phyloP scores from a whole-genome alignment of 2,888 invertebrate genomes.

The Epistrophe grossulariae region DNA sequence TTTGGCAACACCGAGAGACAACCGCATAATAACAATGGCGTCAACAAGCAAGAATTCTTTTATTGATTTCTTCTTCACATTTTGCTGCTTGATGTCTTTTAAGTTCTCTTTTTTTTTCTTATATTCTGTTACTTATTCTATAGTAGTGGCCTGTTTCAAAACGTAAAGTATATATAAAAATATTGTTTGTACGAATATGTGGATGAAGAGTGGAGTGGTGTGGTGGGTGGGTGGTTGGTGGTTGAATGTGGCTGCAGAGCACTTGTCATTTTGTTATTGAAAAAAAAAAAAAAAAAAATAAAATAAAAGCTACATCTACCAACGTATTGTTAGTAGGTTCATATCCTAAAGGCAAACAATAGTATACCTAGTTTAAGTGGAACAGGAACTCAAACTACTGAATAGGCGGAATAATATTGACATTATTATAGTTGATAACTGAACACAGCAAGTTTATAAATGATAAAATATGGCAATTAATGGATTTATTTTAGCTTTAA shows the following conservation, averaged over 20 bases:
- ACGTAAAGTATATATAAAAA: slow-evolving; percentile 55
- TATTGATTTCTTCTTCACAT: slow-evolving; percentile 64
- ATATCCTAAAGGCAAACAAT: slow-evolving; percentile 56
- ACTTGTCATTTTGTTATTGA: slow-evolving; percentile 52
- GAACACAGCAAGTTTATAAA: slow-evolving; percentile 37
- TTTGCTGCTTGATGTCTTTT: slow-evolving; percentile 47
- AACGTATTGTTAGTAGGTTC: not conserved
- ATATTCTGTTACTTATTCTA: slow-evolving; percentile 14
- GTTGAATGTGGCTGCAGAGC: not conserved
- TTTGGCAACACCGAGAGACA: slow-evolving; percentile 71
- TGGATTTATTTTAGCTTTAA: slow-evolving; percentile 25
- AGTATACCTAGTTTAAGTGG: slow-evolving; percentile 17
- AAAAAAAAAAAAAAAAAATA: slow-evolving; percentile 20
- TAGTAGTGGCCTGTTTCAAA: slow-evolving; percentile 38
- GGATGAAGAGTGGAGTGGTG: not conserved
- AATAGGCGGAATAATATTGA: slow-evolving; percentile 71
- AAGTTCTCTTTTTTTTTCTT: slow-evolving; percentile 44
- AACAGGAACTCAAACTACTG: slow-evolving; percentile 49
- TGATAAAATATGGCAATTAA: slow-evolving; percentile 61
- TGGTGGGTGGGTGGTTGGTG: not conserved
- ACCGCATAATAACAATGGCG: slow-evolving; percentile 75
- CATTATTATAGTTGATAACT: slow-evolving; percentile 60
- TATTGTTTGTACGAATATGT: slow-evolving; percentile 40
- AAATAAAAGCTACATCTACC: not conserved
- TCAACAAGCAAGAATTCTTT: slow-evolving; percentile 51